Percentiles rank a stretch among this genome's conserved stretches.
Conservation (phyloP, 2,113 vertebrate genomes). For the Ptilorrhoa leucosticta region DNA sequence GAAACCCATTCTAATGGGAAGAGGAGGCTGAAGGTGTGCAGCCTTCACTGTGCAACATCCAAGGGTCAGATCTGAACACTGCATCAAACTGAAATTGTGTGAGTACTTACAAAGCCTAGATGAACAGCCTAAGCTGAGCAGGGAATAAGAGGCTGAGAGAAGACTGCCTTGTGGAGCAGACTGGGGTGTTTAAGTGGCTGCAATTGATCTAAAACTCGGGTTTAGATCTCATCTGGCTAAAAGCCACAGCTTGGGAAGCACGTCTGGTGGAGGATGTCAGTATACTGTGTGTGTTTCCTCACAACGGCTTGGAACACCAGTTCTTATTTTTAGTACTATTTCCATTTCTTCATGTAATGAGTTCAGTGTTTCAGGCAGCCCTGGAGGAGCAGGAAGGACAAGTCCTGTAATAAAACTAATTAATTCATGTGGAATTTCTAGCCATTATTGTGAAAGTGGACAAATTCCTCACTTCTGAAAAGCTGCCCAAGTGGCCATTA, state of each 20-base stretch:
- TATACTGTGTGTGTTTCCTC: not conserved
- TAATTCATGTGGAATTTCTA: constrained; percentile 52
- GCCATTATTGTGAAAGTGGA: constrained; percentile 53
- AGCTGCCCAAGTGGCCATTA: constrained; percentile 43
- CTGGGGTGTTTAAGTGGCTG: not conserved
- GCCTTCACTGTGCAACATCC: not conserved
- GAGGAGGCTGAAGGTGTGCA: not conserved
- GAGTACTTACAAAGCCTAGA: not conserved
- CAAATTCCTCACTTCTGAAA: constrained; percentile 42
- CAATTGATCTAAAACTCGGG: not conserved
- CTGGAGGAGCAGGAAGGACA: constrained; percentile 47
- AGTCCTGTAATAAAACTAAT: constrained; percentile 49
- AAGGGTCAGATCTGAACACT: not conserved
- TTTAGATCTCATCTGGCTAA: constrained; percentile 17
- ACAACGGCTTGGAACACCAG: constrained; percentile 1
- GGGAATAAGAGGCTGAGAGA: not conserved
- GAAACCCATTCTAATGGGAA: not conserved
- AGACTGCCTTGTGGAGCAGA: not conserved
- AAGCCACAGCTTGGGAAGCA: not conserved
- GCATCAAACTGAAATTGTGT: not conserved
- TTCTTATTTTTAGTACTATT: constrained; percentile 46
- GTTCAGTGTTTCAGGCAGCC: constrained; percentile 40
- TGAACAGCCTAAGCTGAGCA: not conserved
- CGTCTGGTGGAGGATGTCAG: not conserved
- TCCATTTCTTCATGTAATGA: constrained; percentile 48